Conservation (phyloP, 1,140 invertebrate species). For the Papilio aristodemus region DNA sequence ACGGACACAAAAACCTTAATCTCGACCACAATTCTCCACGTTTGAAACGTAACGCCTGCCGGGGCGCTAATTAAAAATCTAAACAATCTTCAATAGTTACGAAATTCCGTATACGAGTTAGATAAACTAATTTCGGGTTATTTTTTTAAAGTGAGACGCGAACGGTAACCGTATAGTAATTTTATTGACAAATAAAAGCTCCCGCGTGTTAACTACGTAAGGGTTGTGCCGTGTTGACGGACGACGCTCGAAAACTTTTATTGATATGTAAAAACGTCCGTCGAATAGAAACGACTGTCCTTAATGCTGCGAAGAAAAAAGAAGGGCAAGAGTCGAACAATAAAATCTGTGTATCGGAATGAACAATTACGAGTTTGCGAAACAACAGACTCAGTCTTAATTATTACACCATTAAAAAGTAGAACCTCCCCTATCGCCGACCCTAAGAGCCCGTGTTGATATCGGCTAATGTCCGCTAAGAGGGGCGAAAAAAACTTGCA, state of each 20-base stretch:
- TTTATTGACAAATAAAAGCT: conserved; percentile 69
- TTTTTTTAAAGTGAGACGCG: conserved; percentile 57
- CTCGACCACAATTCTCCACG: conserved; percentile 47
- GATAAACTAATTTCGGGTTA: conserved; percentile 68
- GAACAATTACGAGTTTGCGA: conserved; percentile 67
- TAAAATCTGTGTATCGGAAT: conserved; percentile 61
- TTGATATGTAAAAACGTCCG: conserved; percentile 32
- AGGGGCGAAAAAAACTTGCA: conserved; percentile 65
- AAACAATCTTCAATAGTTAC: conserved; percentile 69
- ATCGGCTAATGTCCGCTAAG: conserved; percentile 56
- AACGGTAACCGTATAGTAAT: conserved; percentile 51
- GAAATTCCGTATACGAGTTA: conserved; percentile 69
- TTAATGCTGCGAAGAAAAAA: conserved; percentile 30
- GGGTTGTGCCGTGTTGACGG: conserved; percentile 22
- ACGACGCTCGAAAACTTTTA: conserved; percentile 32
- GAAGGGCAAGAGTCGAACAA: conserved; percentile 35
- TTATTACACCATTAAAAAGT: conserved; percentile 73
- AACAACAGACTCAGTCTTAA: conserved; percentile 74
- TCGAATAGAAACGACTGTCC: conserved; percentile 25
- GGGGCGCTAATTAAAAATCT: conserved; percentile 68
- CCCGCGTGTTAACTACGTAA: conserved; percentile 49
- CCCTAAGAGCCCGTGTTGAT: conserved; percentile 55
- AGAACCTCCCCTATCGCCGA: conserved; percentile 50
- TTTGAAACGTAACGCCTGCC: conserved; percentile 50
- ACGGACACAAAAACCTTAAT: conserved; percentile 53